phyloP scores from a whole-genome alignment of 2,113 vertebrate species.

The Aramus guarauna region DNA sequence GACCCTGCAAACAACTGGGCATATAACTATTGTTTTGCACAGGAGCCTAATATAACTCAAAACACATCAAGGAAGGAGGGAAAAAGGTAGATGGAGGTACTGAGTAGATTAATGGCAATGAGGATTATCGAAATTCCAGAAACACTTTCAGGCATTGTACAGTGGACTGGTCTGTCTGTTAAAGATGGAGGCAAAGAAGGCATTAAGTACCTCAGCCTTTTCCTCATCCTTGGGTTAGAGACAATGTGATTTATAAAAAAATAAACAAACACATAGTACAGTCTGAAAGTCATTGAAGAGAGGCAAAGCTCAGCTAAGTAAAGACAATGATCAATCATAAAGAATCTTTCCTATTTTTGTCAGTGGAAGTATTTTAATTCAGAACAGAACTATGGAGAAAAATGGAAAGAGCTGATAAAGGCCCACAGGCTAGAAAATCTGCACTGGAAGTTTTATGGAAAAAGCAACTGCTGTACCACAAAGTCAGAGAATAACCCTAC shows the following conservation, averaged over 20 bases:
- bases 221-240: neutral
- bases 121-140: neutral
- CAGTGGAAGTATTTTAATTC: neutral
- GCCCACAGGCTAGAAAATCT: neutral
- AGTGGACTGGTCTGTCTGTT: no score
- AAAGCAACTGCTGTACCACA: neutral
- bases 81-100: neutral
- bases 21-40: neutral
- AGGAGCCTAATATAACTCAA: neutral
- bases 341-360: neutral
- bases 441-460: neutral
- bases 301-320: neutral
- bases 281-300: neutral
- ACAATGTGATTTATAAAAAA: neutral
- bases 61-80: neutral
- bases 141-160: neutral
- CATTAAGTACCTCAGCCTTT: no score
- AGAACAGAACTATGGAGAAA: neutral
- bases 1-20: neutral
- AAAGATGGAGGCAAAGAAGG: no score
- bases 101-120: neutral
- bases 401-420: neutral
- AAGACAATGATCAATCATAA: neutral
- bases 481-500: neutral
- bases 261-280: neutral